Evolutionary conservation across 2,797 vertebrate species (phyloP), one percentile per base, ranked within the genome.

Genomic region (Eutrigla gurnardus): DNA sequence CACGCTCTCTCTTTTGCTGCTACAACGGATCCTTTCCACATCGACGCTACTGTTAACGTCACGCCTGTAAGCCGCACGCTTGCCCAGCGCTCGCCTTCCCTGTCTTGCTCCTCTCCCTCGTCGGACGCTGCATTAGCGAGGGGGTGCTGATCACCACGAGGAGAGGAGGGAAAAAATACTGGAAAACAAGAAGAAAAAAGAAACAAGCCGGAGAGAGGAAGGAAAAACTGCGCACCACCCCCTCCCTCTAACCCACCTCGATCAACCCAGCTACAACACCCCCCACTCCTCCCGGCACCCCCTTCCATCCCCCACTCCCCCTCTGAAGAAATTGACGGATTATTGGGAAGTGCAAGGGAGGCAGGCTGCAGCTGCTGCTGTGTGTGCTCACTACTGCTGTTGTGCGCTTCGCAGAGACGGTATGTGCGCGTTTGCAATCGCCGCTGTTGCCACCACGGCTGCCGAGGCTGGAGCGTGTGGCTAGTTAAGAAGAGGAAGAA

Each of bases 321-420:
- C 91, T 88, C 91, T 81, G 75, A 94, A 94, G 94, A 93, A 95
- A 95, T 89, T 95, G 91, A 94, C 91, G 94, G 96, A 96, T 95
- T 95, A 95, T 93, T 90, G 92, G 92, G 93, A 95, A 94, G 89
- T 88, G 90, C 90, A 89, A 89, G 86, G 77, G 92, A 94, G 86
- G 93, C 89, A 90, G 91, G 89, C 90, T 92, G 87, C 94, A 95
- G 95, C 92, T 93, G 91, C 92, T 89, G 88, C 91, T 89, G 91
- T 88, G 90, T 85, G 86, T 82, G 86, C 86, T 86, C 83, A 80
- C 91, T 91, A 93, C 89, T 91, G 90, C 91, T 91, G 90, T 90
- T 82, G 90, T 76, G 86, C 75, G 87, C 83, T 88, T 84, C 72
- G 77, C 88, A 53, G 87, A 86, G 87, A 91, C 88, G 91, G 84